Evolutionary conservation across 2,888 invertebrate species (phyloP), one percentile per base, ranked within the genome.

Genomic region (Andrena haemorrhoa): DNA sequence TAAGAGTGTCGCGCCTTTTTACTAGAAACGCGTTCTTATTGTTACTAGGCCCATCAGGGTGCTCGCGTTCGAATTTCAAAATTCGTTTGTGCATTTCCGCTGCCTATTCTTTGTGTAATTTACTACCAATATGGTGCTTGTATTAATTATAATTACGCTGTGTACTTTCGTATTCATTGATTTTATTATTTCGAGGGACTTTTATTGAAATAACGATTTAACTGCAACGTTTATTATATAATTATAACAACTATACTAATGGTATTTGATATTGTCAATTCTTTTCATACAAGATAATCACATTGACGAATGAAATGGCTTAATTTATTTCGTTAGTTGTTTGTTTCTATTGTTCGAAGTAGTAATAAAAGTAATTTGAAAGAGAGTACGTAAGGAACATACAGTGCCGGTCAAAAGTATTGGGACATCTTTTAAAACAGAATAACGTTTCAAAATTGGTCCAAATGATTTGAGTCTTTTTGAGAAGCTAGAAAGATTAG

Each of bases 1-100:
- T 23, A 71, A 26, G 49, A 69, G n/a, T 16, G 29, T 61, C 26
- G 10, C 7, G 29, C 4, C 41, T 66, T 77, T 65, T 77, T 66
- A 78, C 75, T 53, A 78, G 75, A 51, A 26, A 51, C n/a, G n/a
- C 2, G 4, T 66, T 29, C 12, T 23, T 75, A 35, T 31, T 51
- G 41, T 75, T 61, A 41, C 35, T 75, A 53, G 41, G 31, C 12
- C 41, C 10, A 75, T 16, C 16, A 20, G 7, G 4, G 16, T n/a
- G 8, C 26, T 33, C 2, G 31, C 23, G 12, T 63, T 72, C 12
- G 51, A 51, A 16, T 71, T 61, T 63, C 5, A 26, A 63, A 72
- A 66, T 49, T 6, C 8, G 7, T 51, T 12, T 12, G 2, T 12
- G 16, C 6, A 49, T 12, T 51, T 33, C 26, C 2, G 60, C 51